Conservation (phyloP, 2,113 vertebrate species). For the Pelvicachromis taeniatus region DNA sequence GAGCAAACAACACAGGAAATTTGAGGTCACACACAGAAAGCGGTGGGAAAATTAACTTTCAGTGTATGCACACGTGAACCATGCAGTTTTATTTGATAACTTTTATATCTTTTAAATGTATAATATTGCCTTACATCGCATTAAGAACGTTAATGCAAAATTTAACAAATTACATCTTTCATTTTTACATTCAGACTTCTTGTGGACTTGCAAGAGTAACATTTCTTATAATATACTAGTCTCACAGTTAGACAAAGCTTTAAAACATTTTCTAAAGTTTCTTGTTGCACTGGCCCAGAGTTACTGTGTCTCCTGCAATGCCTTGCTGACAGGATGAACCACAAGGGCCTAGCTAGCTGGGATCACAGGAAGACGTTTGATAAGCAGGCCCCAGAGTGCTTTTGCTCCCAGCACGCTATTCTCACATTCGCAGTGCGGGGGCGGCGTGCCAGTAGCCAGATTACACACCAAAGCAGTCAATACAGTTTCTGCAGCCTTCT, state of each 20-base stretch:
- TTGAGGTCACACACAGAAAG: slow-evolving; percentile 31
- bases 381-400: slow-evolving; percentile 36
- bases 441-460: slow-evolving; percentile 27
- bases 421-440: slow-evolving; percentile 32
- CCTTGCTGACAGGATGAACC: not conserved
- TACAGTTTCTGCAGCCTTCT: not conserved
- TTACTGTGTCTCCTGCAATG: not conserved
- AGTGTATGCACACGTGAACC: not conserved
- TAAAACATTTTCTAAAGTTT: not conserved
- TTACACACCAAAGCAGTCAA: slow-evolving; percentile 26
- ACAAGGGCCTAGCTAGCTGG: not conserved
- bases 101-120: not conserved
- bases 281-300: not conserved
- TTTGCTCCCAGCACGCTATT: slow-evolving; percentile 24
- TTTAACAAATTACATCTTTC: not conserved
- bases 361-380: slow-evolving; percentile 33
- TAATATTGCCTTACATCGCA: not conserved
- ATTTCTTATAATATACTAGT: not conserved
- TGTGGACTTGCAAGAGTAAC: accelerated
- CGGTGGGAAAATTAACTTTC: slow-evolving; percentile 16
- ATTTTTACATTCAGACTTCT: not conserved
- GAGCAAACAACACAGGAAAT: slow-evolving; percentile 65
- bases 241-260: not conserved
- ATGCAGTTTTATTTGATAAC: not conserved
- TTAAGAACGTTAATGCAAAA: not conserved